Evolutionary conservation across 2,888 invertebrate species (phyloP), one percentile per base, ranked within the genome.

Genomic region (Suillia variegata): DNA sequence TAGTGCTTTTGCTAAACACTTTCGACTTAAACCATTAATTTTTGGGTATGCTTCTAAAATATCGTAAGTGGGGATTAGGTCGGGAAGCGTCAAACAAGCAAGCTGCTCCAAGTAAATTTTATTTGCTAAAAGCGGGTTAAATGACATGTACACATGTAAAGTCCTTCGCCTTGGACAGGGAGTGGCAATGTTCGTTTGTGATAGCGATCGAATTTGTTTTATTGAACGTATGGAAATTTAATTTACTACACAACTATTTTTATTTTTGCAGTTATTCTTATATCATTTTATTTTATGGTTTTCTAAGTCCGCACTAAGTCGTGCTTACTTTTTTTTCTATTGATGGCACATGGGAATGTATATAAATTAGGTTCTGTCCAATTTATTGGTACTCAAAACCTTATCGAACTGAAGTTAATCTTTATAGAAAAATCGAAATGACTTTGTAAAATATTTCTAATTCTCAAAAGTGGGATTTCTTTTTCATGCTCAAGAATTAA

Each of bases 1-100:
- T 50, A 62, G 31, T 17, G 67, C 61, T 72, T 72, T 70, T 68
- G 70, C 76, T 76, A 77, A 77, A 76, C 73, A 77, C 76, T 76
- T 75, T 73, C 75, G 75, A 76, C 73, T 74, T 76, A 75, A 76
- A 71, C 77, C 77, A 77, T 77, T 77, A 77, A 76, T 77, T 77
- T 76, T 68, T 52, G 65, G 65, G 69, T 64, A 70, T 71, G 67
- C 69, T 69, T 64, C 54, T 70, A 48, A 61, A 53, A 52, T 58
- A 51, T 56, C 47, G 52, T 59, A 55, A 59, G 53, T 56, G 53
- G n/a, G 56, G 56, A 50, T 54, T 57, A 57, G 53, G 57, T 63
- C 54, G 34, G 50, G 60, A 26, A 53, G 49, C 12, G 6, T 31
- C 22, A 22, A n/a, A 33, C 45, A 26, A 20, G 47, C 8, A 21